Percentiles rank a stretch among this genome's conserved stretches.
Conservation (phyloP, 1,140 invertebrate species). For the Zaprionus capensis region DNA sequence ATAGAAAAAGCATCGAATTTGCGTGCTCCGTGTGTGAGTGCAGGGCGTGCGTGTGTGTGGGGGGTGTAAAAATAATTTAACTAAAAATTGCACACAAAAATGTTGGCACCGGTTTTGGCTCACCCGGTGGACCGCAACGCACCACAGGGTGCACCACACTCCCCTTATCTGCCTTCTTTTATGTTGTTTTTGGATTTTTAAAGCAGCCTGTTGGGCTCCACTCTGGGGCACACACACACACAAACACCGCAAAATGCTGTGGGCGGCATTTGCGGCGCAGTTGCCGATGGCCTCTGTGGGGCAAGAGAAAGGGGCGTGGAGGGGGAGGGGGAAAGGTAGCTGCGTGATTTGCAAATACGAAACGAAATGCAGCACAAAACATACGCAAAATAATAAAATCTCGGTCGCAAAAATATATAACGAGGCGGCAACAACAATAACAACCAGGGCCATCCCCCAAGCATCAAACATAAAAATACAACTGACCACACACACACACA, state of each 20-base stretch:
- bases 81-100: conserved; percentile 82
- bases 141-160: background rate
- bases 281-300: conserved; percentile 2
- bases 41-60: conserved; percentile 21
- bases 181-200: conserved; percentile 14
- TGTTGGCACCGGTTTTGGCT: conserved; percentile 57
- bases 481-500: conserved; percentile 48
- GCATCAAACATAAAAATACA: conserved; percentile 26
- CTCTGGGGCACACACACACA: conserved; percentile 31
- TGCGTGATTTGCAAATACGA: conserved; percentile 58
- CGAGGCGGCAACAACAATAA: conserved; percentile 26
- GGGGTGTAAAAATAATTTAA: conserved; percentile 79
- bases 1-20: conserved; percentile 70
- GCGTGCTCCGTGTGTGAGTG: conserved; percentile 19
- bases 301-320: too few species aligned
- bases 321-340: background rate
- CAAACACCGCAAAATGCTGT: conserved; percentile 70
- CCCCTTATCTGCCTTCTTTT: background rate
- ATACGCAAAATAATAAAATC: conserved; percentile 72
- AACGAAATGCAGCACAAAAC: conserved; percentile 58
- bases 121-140: conserved; percentile 27
- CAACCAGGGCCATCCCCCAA: conserved; percentile 19
- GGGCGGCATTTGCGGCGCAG: conserved; percentile 40
- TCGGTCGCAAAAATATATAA: conserved; percentile 59
- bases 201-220: conserved; percentile 30